Evolutionary conservation across 2,797 vertebrate genomes (phyloP).

Genomic region (Aeoliscus strigatus): DNA sequence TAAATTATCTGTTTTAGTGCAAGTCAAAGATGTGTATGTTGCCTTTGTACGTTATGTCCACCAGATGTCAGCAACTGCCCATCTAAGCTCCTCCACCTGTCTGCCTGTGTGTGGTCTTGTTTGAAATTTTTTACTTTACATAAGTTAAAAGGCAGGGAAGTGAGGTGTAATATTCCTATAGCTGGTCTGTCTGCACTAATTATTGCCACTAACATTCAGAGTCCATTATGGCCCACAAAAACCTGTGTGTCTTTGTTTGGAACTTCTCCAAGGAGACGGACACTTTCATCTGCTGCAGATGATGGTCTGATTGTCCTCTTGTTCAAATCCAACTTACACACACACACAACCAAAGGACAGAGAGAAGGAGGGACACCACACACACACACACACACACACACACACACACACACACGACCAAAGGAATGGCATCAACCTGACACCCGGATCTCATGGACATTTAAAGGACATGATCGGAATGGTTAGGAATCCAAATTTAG

Average conservation of each 20-base stretch:
- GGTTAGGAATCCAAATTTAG: too few species aligned
- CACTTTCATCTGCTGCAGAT: slow-evolving; percentile 63
- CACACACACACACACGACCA: too few species aligned
- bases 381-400: too few species aligned
- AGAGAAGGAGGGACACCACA: too few species aligned
- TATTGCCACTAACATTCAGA: slow-evolving; percentile 21
- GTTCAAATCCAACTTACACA: not conserved
- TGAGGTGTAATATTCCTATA: slow-evolving; percentile 38
- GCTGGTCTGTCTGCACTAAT: slow-evolving; percentile 37
- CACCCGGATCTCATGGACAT: too few species aligned
- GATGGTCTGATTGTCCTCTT: not conserved
- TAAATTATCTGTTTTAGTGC: too few species aligned
- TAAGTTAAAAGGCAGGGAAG: slow-evolving; percentile 43
- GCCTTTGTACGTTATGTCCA: slow-evolving; percentile 20
- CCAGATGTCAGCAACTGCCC: slow-evolving; percentile 48
- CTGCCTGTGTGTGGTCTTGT: slow-evolving; percentile 59
- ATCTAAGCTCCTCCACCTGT: not conserved
- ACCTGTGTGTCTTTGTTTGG: slow-evolving; percentile 59
- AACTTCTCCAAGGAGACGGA: slow-evolving; percentile 59
- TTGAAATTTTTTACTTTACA: slow-evolving; percentile 49
- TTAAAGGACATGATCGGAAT: too few species aligned
- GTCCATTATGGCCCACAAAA: slow-evolving; percentile 36
- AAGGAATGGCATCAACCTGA: too few species aligned
- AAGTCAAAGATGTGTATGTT: too few species aligned
- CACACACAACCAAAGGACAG: too few species aligned